Percentiles rank a stretch among this genome's conserved stretches.
Conservation (phyloP, 2,797 vertebrate genomes). For the Melanotaenia pygmaea region DNA sequence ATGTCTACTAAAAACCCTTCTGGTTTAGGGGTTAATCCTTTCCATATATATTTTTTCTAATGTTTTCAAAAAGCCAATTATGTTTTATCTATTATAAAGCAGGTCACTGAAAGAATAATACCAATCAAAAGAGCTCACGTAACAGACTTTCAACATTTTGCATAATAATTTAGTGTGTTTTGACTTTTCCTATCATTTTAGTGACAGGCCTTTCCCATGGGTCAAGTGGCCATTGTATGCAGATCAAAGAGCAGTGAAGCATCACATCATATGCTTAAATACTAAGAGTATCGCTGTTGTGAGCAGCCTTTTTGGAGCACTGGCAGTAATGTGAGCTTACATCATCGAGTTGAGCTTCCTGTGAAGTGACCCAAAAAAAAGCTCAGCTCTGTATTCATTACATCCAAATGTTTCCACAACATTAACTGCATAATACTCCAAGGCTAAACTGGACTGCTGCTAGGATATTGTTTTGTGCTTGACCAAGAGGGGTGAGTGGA, state of each 20-base stretch:
- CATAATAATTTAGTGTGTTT: conserved; percentile 26
- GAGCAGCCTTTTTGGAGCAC: conserved; percentile 57
- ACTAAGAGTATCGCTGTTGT: conserved; percentile 61
- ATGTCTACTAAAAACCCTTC: not conserved
- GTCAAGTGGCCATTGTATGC: conserved; percentile 48
- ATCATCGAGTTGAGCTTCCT: conserved; percentile 72
- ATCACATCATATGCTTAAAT: conserved; percentile 58
- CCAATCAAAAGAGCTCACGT: not conserved
- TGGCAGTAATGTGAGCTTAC: conserved; percentile 64
- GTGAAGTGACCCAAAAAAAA: conserved; percentile 77
- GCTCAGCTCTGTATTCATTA: conserved; percentile 78
- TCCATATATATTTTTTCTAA: not conserved
- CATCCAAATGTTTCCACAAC: conserved; percentile 78
- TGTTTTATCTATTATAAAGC: not conserved
- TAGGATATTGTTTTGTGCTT: conserved; percentile 44
- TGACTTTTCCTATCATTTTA: conserved; percentile 44
- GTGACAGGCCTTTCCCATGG: conserved; percentile 37
- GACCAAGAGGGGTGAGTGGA: conserved; percentile 31
- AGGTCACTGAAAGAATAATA: not conserved
- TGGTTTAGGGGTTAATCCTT: no score
- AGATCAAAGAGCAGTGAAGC: conserved; percentile 52
- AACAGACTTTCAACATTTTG: not conserved
- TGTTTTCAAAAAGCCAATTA: not conserved
- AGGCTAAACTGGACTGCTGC: conserved; percentile 61
- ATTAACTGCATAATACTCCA: conserved; percentile 73